Evolutionary conservation across 2,888 invertebrate species (phyloP).

Genomic region (Ochropacha duplaris): DNA sequence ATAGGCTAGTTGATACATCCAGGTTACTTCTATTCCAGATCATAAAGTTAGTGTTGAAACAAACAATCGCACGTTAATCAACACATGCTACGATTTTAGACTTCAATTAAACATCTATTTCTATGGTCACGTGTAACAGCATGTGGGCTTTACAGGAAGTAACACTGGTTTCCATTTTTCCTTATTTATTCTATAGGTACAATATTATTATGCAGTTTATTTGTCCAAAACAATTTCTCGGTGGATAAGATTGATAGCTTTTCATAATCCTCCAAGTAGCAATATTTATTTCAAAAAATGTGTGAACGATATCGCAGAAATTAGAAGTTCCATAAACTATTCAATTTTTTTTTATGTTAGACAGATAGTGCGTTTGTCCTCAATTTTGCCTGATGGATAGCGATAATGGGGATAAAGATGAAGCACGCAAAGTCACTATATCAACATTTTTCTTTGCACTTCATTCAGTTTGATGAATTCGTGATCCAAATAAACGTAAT

Average conservation of each 20-base stretch:
- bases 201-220: background rate
- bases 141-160: constrained; percentile 11
- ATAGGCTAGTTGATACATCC: background rate
- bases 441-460: too few species aligned
- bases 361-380: too few species aligned
- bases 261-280: too few species aligned
- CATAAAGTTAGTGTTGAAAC: constrained; percentile 36
- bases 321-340: too few species aligned
- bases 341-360: too few species aligned
- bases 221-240: background rate
- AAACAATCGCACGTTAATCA: constrained; percentile 42
- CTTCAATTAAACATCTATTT: constrained; percentile 32
- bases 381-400: too few species aligned
- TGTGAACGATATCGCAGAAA: too few species aligned
- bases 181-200: background rate
- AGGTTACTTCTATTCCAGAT: constrained; percentile 27
- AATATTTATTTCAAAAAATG: too few species aligned
- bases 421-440: too few species aligned
- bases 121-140: constrained; percentile 28
- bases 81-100: constrained; percentile 37
- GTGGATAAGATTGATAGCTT: background rate
- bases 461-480: background rate
- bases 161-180: background rate
- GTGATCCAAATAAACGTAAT: background rate
- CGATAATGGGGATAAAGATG: too few species aligned